Evolutionary conservation across 2,113 vertebrate genomes (phyloP).

Genomic region (Carollia perspicillata): DNA sequence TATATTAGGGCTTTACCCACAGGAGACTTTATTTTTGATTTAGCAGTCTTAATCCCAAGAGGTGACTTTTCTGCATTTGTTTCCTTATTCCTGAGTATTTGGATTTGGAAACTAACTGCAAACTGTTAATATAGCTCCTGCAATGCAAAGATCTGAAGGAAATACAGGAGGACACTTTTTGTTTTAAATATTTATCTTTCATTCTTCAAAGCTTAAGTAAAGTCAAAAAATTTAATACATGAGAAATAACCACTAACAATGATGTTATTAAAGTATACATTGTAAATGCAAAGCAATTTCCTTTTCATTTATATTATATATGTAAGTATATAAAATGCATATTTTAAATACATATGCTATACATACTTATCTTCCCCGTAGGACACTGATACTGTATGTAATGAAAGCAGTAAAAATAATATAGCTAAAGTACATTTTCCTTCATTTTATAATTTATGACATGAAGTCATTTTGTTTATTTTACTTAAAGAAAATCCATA

Average conservation of each 20-base stretch:
- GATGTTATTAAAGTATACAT: neutral
- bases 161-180: neutral
- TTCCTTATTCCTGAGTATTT: neutral
- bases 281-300: neutral
- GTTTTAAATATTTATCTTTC: neutral
- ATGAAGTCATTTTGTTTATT: neutral
- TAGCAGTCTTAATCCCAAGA: neutral
- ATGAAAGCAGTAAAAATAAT: neutral
- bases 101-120: neutral
- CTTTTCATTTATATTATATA: neutral
- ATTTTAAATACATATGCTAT: neutral
- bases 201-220: neutral
- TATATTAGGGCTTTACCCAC: neutral
- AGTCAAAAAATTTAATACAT: constrained; percentile 13
- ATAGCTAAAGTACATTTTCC: neutral
- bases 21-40: neutral
- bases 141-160: neutral
- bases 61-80: neutral
- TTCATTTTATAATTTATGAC: constrained; percentile 31
- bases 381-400: neutral
- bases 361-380: neutral
- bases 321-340: neutral
- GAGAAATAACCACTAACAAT: neutral
- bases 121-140: neutral
- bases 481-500: neutral